A percentile compares a stretch with the other conserved stretches of the same genome.
phyloP scores from a whole-genome alignment of 2,888 invertebrate species.

The Exephanes ischioxanthus region DNA sequence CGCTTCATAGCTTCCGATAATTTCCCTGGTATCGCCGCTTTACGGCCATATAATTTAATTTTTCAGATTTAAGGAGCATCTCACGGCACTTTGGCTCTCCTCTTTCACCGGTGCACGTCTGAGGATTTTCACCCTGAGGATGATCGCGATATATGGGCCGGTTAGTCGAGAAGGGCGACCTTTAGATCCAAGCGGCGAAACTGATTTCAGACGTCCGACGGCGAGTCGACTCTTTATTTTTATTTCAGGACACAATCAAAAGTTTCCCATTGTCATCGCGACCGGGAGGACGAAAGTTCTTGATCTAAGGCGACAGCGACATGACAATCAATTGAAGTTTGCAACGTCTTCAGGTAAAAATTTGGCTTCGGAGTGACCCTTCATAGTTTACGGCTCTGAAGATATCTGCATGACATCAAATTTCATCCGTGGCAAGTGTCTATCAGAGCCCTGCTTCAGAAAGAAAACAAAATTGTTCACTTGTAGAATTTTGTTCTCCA shows the following conservation, averaged over 20 bases:
- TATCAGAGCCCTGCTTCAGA: too few relatives aligned
- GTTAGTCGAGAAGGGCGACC: neutral
- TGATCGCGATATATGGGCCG: conserved; percentile 52
- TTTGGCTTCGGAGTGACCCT: neutral
- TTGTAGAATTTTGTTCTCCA: too few relatives aligned
- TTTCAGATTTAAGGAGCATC: conserved; percentile 83
- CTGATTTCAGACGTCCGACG: neutral
- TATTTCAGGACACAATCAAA: neutral
- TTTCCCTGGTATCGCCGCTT: conserved; percentile 78
- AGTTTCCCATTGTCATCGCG: neutral
- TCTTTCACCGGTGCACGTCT: conserved; percentile 50
- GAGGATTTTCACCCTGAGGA: conserved; percentile 54
- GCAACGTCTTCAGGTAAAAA: neutral
- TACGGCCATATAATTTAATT: conserved; percentile 84
- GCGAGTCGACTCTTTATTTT: neutral
- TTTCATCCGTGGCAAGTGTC: too few relatives aligned
- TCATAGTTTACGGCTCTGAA: neutral
- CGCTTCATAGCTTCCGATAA: neutral
- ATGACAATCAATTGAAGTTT: too few relatives aligned
- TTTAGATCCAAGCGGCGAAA: neutral
- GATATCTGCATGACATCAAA: too few relatives aligned
- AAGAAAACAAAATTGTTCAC: too few relatives aligned
- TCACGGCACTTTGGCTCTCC: conserved; percentile 56
- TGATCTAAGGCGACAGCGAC: neutral
- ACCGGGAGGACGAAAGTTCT: neutral